Percentiles rank a stretch among this genome's conserved stretches.
These are phyloP conservation scores for Andrena flavipes DNA, from an alignment of 2,888 invertebrate genomes.

Conservation along the genomic window DNA sequence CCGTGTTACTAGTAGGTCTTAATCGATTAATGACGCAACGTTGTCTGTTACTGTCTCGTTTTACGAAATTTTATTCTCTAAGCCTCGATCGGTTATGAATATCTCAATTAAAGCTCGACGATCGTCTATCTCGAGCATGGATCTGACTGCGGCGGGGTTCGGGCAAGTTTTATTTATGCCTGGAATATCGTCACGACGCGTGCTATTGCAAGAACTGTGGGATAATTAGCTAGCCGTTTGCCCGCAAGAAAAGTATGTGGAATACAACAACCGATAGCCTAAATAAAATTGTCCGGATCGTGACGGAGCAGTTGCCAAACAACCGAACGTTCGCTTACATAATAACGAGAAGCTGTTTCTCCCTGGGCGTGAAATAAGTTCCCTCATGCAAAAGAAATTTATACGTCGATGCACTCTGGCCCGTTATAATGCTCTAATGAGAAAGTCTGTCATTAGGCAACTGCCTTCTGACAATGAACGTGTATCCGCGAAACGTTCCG, in stretches of 20 bases:
- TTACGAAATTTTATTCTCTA: background rate
- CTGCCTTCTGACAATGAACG: slow-evolving; percentile 46
- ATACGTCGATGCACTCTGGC: slow-evolving; percentile 41
- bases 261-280: slow-evolving; percentile 20
- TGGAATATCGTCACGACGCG: slow-evolving; percentile 25
- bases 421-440: slow-evolving; percentile 53
- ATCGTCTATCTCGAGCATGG: background rate
- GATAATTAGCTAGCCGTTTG: slow-evolving; percentile 43
- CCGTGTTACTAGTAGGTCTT: slow-evolving; percentile 21
- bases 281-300: slow-evolving; percentile 56
- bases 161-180: slow-evolving; percentile 31
- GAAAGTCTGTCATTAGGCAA: slow-evolving; percentile 50
- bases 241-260: slow-evolving; percentile 2
- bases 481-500: slow-evolving; percentile 15
- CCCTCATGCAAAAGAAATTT: slow-evolving; percentile 47
- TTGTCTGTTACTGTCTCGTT: background rate
- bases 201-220: background rate
- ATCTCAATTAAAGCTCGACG: slow-evolving; percentile 40
- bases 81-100: slow-evolving; percentile 42
- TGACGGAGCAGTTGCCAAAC: slow-evolving; percentile 40
- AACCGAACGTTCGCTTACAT: slow-evolving; percentile 43
- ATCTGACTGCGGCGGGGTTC: slow-evolving; percentile 14
- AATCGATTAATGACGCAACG: slow-evolving; percentile 5
- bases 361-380: slow-evolving; percentile 42
- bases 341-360: slow-evolving; percentile 49